Evolutionary conservation across 1,140 invertebrate species (phyloP).

Genomic region (Pteromalus puparum): DNA sequence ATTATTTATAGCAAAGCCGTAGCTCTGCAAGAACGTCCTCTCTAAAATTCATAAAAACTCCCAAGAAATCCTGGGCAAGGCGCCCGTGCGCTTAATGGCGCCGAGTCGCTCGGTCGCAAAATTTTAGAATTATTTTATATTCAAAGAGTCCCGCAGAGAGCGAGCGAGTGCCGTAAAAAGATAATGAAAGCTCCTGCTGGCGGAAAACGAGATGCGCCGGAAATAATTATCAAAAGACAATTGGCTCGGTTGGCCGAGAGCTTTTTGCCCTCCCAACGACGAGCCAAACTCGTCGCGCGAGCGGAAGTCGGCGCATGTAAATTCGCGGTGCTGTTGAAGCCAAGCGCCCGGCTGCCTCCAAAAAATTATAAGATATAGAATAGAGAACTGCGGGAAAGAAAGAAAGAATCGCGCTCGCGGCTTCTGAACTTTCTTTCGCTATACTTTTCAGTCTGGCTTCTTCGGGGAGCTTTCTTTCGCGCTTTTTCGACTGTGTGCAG

Average conservation of each 20-base stretch:
- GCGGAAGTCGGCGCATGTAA: slow-evolving; percentile 50
- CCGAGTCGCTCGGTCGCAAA: background rate
- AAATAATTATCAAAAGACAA: slow-evolving; percentile 59
- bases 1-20: too few species aligned
- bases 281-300: slow-evolving; percentile 30
- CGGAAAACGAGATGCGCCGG: slow-evolving; percentile 48
- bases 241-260: slow-evolving; percentile 46
- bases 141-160: background rate
- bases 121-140: slow-evolving; percentile 26
- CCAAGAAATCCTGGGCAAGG: background rate
- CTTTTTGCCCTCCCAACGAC: slow-evolving; percentile 6
- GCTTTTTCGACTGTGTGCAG: background rate
- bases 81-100: too few species aligned
- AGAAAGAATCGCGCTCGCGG: background rate
- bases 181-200: slow-evolving; percentile 7
- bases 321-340: slow-evolving; percentile 37
- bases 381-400: background rate
- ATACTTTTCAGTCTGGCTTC: background rate
- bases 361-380: slow-evolving; percentile 56
- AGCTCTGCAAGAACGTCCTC: too few species aligned
- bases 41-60: background rate
- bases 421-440: slow-evolving; percentile 6
- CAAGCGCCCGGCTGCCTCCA: background rate
- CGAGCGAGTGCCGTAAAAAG: background rate
- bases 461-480: background rate